These are phyloP conservation scores for Carposina sasakii DNA, from an alignment of 1,140 invertebrate genomes.

Conservation along the genomic window DNA sequence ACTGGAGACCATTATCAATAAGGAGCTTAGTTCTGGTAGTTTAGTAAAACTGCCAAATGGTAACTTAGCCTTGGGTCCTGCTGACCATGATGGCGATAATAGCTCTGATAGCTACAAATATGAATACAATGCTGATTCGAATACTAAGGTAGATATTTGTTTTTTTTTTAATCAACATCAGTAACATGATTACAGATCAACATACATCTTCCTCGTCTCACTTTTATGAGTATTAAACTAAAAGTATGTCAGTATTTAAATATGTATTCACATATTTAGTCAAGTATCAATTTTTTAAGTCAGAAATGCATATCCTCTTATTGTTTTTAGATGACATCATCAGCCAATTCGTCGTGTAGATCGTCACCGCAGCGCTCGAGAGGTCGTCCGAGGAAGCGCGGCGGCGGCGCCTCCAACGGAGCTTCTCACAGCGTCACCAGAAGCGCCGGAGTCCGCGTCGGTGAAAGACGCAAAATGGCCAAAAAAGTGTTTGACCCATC, in stretches of 20 bases:
- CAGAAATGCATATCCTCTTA: no score
- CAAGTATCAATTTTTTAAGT: no score
- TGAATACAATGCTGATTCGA: slow-evolving; percentile 58
- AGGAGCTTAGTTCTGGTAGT: slow-evolving; percentile 78
- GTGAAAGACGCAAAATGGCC: slow-evolving; percentile 72
- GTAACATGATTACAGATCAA: no score
- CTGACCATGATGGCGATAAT: slow-evolving; percentile 65
- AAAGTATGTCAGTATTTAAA: not conserved
- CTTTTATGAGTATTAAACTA: not conserved
- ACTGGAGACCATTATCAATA: slow-evolving; percentile 77
- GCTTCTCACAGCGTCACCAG: slow-evolving; percentile 49
- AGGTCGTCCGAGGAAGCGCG: slow-evolving; percentile 56
- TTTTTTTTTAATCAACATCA: not conserved
- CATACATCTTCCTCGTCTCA: no score
- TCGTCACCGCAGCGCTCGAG: slow-evolving; percentile 64
- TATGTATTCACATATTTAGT: no score
- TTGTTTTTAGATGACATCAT: slow-evolving; percentile 63
- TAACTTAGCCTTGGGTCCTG: slow-evolving; percentile 77
- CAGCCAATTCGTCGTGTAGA: slow-evolving; percentile 65
- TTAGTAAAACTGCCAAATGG: slow-evolving; percentile 79
- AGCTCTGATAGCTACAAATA: slow-evolving; percentile 64
- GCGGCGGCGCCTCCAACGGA: slow-evolving; percentile 45
- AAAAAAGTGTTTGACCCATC: slow-evolving; percentile 88
- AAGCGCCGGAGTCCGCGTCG: slow-evolving; percentile 56
- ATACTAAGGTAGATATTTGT: slow-evolving; percentile 50